Conservation (phyloP, 1,140 invertebrate genomes). For the Meloidogyne chitwoodi region DNA sequence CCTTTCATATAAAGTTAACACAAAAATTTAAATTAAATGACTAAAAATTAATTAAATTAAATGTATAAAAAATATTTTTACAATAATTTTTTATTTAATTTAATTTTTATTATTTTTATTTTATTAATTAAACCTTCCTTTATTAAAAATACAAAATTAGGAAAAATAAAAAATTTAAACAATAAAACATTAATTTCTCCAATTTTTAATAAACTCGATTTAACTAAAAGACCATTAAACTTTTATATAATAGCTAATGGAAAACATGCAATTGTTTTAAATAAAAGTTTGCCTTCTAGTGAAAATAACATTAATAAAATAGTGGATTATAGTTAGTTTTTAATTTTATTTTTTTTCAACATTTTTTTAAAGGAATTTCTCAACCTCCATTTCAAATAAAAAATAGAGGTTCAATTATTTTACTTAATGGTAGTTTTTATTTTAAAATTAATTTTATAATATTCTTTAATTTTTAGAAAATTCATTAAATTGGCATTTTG, state of each 20-base stretch:
- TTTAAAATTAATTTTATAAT: background rate
- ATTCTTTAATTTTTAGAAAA: background rate
- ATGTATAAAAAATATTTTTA: background rate
- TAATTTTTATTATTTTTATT: background rate
- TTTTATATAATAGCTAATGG: constrained; percentile 43
- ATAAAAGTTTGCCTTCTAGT: constrained; percentile 14
- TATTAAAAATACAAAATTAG: constrained; percentile 5
- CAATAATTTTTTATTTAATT: background rate
- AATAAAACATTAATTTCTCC: background rate
- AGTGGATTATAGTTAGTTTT: background rate
- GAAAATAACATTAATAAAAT: background rate
- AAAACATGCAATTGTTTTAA: constrained; percentile 31
- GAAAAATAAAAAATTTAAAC: background rate
- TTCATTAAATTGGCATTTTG: constrained; percentile 18
- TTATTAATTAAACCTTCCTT: background rate
- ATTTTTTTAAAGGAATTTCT: background rate
- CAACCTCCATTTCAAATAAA: constrained; percentile 29
- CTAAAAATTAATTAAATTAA: too few species aligned
- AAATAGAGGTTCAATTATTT: constrained; percentile 18
- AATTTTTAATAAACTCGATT: constrained; percentile 7
- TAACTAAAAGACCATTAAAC: constrained; percentile 31
- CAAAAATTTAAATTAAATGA: too few species aligned
- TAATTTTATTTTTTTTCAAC: background rate
- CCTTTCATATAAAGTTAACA: too few species aligned
- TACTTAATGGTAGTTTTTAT: background rate